Evolutionary conservation across 1,140 invertebrate genomes (phyloP).

Genomic region (Oscheius sp.): DNA sequence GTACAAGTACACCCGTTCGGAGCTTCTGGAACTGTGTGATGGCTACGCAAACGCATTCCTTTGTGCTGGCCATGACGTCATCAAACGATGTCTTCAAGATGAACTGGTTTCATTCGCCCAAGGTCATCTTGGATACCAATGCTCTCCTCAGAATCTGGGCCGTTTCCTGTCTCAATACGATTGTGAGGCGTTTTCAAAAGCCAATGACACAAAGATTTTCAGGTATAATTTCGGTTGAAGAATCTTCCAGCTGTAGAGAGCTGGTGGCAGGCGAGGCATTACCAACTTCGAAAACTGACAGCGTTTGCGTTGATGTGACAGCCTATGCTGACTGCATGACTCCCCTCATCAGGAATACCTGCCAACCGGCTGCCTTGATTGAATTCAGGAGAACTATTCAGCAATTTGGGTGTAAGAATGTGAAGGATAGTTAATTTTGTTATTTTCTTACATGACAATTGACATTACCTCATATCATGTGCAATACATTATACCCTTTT

Average conservation of each 20-base stretch:
- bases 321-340: not conserved
- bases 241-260: not conserved
- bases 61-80: slow-evolving; percentile 9
- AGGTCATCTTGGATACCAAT: slow-evolving; percentile 11
- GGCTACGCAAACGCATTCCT: slow-evolving; percentile 12
- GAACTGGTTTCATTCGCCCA: slow-evolving; percentile 7
- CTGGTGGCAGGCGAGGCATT: not conserved
- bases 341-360: not conserved
- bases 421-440: not conserved
- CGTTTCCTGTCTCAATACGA: slow-evolving; percentile 18
- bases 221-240: not conserved
- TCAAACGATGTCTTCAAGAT: not conserved
- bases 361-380: not conserved
- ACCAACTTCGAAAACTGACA: not conserved
- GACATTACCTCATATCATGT: no score
- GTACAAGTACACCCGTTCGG: not conserved
- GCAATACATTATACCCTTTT: no score
- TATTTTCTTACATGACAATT: no score
- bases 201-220: not conserved
- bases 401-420: not conserved
- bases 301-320: not conserved
- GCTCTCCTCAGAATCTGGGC: slow-evolving; percentile 17
- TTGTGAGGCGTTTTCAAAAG: not conserved
- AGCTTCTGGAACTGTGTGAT: slow-evolving; percentile 22
- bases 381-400: not conserved